Percentiles rank a stretch among this genome's conserved stretches.
These are phyloP conservation scores for Vesta saturnalis DNA, from an alignment of 2,888 invertebrate genomes.

Conservation along the genomic window DNA sequence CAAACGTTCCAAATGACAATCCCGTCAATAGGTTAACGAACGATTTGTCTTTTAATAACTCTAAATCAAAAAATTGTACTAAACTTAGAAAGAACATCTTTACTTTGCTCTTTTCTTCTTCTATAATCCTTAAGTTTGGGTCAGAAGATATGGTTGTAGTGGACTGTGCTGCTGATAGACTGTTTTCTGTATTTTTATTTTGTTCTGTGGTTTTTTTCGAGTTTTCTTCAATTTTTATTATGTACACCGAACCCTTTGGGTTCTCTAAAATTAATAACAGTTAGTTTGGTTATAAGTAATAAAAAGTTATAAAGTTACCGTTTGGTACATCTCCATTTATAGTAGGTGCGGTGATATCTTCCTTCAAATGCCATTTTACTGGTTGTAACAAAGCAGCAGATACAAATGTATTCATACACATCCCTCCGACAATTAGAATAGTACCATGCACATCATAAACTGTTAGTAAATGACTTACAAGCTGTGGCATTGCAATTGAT, in stretches of 20 bases:
- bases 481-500: conserved; percentile 70
- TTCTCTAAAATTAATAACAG: background rate
- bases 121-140: conserved; percentile 43
- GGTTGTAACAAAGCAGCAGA: conserved; percentile 72
- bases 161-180: background rate
- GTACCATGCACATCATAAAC: conserved; percentile 70
- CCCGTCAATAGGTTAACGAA: conserved; percentile 76
- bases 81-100: conserved; percentile 55
- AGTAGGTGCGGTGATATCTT: conserved; percentile 36
- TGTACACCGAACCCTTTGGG: background rate
- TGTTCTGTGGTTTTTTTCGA: background rate
- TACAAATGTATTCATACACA: conserved; percentile 69
- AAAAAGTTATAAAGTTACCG: no score
- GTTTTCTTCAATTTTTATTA: background rate
- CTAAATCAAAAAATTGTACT: conserved; percentile 71
- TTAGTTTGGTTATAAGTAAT: no score
- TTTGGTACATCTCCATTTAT: no score
- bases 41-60: conserved; percentile 72
- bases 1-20: conserved; percentile 73
- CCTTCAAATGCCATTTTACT: conserved; percentile 71
- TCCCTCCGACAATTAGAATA: conserved; percentile 69
- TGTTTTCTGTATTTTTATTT: background rate
- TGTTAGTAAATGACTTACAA: conserved; percentile 67
- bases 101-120: conserved; percentile 43
- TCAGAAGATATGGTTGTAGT: background rate